phyloP scores from a whole-genome alignment of 2,888 invertebrate genomes.

The Seira musarum region DNA sequence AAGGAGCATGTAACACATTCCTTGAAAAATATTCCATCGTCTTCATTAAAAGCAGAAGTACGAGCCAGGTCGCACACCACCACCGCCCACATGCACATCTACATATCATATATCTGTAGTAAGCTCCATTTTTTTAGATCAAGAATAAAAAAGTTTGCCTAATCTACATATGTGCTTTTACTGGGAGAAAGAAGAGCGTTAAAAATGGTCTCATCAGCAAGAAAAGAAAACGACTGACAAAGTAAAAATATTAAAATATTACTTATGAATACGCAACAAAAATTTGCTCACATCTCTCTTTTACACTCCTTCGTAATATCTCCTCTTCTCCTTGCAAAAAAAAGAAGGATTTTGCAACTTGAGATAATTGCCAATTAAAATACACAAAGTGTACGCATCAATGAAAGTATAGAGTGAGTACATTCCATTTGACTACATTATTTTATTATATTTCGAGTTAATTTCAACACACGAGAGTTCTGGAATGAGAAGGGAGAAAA shows the following conservation, averaged over 20 bases:
- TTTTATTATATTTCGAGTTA: not conserved
- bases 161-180: not conserved
- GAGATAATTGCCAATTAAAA: constrained; percentile 51
- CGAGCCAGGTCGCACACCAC: no score
- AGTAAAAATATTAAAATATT: no score
- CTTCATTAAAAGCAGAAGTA: not conserved
- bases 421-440: not conserved
- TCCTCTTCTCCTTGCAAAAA: constrained; percentile 9
- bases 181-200: no score
- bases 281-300: not conserved
- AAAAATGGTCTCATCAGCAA: no score
- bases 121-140: not conserved
- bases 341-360: constrained; percentile 5
- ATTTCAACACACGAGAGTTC: not conserved
- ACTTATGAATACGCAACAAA: not conserved
- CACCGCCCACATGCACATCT: no score
- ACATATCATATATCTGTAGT: no score
- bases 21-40: not conserved
- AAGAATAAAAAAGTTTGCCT: not conserved
- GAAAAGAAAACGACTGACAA: no score
- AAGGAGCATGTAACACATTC: not conserved
- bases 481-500: not conserved
- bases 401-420: not conserved
- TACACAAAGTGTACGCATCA: constrained; percentile 19
- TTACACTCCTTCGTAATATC: no score